These are phyloP conservation scores for Synanthedon andrenaeformis DNA, from an alignment of 2,888 invertebrate genomes.

Conservation along the genomic window DNA sequence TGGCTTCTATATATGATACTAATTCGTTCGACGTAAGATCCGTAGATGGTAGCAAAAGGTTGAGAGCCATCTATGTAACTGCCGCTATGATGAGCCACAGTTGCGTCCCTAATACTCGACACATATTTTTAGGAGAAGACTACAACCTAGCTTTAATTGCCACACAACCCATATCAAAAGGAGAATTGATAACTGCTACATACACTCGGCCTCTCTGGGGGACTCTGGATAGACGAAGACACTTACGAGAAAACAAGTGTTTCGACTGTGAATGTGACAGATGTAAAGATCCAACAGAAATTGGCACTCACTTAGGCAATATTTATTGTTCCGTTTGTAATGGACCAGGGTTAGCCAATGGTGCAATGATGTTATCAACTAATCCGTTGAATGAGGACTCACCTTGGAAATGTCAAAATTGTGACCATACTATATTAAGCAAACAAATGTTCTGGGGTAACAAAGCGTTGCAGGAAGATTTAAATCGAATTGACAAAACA, in stretches of 20 bases:
- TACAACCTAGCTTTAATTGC: conserved; percentile 74
- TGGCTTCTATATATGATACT: conserved; percentile 78
- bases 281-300: conserved; percentile 78
- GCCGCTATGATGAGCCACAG: conserved; percentile 79
- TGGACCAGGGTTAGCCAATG: conserved; percentile 39
- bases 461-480: conserved; percentile 71
- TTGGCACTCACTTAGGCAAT: conserved; percentile 73
- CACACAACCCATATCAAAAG: conserved; percentile 74
- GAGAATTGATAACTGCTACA: conserved; percentile 74
- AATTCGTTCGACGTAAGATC: conserved; percentile 78
- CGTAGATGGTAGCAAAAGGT: conserved; percentile 53
- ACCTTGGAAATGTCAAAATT: conserved; percentile 75
- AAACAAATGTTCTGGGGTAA: conserved; percentile 74
- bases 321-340: conserved; percentile 75
- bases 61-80: conserved; percentile 74
- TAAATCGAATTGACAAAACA: conserved; percentile 63
- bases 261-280: conserved; percentile 77
- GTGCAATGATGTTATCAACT: conserved; percentile 68
- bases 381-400: conserved; percentile 72
- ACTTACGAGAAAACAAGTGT: conserved; percentile 73
- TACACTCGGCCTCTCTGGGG: conserved; percentile 80
- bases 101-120: conserved; percentile 79
- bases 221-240: conserved; percentile 74
- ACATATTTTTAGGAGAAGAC: conserved; percentile 72
- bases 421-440: conserved; percentile 67